A percentile compares a stretch with the other conserved stretches of the same genome.
Evolutionary conservation across 37 sponge, comb jelly and placozoan genomes (phyloP).

Genomic region (Geodia barretti): DNA sequence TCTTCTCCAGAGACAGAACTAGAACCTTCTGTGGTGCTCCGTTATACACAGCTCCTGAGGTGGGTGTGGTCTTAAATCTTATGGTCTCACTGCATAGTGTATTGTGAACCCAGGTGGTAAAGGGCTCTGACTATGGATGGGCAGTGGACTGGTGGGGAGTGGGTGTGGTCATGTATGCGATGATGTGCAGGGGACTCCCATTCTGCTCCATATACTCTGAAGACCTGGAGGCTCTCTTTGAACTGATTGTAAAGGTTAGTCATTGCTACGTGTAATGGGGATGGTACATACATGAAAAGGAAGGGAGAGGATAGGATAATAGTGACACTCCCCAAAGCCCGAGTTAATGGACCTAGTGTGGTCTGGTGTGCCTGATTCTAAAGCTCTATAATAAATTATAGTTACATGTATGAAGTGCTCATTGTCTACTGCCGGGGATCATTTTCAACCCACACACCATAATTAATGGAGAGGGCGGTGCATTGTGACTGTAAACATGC

Average conservation of each 20-base stretch:
- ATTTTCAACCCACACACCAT: no score
- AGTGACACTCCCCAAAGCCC: no score
- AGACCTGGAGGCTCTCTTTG: conserved; percentile 94
- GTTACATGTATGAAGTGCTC: no score
- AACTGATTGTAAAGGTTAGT: conserved; percentile 79
- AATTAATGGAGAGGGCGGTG: no score
- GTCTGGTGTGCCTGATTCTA: no score
- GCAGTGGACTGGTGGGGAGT: conserved; percentile 99
- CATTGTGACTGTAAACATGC: no score
- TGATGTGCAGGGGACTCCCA: conserved; percentile 98
- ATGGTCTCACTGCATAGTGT: no score
- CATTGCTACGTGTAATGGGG: conserved; percentile 17
- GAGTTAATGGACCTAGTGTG: no score
- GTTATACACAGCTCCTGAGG: conserved; percentile 98
- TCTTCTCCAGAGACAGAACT: conserved; percentile 93
- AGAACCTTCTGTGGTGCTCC: conserved; percentile 99
- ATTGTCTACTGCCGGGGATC: no score
- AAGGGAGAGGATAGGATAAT: no score
- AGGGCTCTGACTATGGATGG: conserved; percentile 96
- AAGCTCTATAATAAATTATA: no score
- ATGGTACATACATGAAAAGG: neutral
- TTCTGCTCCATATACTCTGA: conserved; percentile 95
- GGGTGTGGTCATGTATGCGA: conserved; percentile 99
- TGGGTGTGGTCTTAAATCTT: neutral
- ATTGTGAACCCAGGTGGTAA: conserved; percentile 65